phyloP scores from a whole-genome alignment of 2,113 vertebrate species.

The Carettochelys insculpta region DNA sequence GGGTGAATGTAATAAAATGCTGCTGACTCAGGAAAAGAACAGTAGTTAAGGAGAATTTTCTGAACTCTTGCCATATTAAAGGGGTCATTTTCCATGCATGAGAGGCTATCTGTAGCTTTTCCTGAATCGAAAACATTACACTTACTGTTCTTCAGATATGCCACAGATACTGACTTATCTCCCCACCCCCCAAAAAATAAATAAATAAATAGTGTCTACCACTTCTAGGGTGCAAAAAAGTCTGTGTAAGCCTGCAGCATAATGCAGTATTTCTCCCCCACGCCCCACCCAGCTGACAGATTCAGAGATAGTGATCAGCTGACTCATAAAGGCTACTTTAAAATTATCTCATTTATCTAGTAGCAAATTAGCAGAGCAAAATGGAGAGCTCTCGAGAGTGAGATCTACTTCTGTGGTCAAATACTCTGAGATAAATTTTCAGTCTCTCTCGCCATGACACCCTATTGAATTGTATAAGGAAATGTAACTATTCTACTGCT shows the following conservation, averaged over 20 bases:
- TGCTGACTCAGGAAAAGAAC: neutral
- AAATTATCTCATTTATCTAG: neutral
- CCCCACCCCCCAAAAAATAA: too few species aligned
- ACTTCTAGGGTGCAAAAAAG: neutral
- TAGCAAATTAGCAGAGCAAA: neutral
- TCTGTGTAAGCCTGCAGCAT: neutral
- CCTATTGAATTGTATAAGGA: neutral
- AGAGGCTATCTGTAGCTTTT: constrained; percentile 3
- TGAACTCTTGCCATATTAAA: neutral
- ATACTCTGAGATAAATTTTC: neutral
- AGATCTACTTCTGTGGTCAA: neutral
- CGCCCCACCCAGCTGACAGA: neutral
- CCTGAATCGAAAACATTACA: neutral
- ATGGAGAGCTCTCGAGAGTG: neutral
- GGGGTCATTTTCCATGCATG: neutral
- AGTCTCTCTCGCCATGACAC: neutral
- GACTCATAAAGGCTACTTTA: neutral
- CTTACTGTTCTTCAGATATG: neutral
- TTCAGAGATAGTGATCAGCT: neutral
- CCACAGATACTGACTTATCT: neutral
- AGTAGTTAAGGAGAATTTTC: constrained; percentile 5
- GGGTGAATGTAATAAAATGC: constrained; percentile 11
- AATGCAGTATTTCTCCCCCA: neutral
- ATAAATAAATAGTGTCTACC: neutral
- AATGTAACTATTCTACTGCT: neutral